These are phyloP conservation scores for Tetragnatha montana DNA, from an alignment of 2,888 invertebrate genomes.

Conservation along the genomic window DNA sequence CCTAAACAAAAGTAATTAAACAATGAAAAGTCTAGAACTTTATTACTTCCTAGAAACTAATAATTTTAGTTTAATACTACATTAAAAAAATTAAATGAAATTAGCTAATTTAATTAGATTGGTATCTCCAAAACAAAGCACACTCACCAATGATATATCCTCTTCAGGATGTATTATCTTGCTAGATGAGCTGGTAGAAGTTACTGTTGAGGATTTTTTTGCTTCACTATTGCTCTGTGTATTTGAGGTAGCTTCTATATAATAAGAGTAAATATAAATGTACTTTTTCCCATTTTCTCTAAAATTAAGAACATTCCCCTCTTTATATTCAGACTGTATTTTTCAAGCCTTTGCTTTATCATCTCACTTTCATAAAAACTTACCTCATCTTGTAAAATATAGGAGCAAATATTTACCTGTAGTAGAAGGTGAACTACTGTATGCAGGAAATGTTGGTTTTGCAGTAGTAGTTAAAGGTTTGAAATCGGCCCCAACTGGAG, in stretches of 20 bases:
- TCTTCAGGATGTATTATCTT: slow-evolving; percentile 96
- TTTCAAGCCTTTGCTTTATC: neutral
- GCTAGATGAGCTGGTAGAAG: slow-evolving; percentile 89
- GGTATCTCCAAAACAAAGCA: neutral
- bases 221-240: slow-evolving; percentile 53
- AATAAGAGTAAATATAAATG: neutral
- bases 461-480: slow-evolving; percentile 57
- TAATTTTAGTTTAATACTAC: no score
- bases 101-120: no score
- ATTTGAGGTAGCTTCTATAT: slow-evolving; percentile 58
- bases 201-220: slow-evolving; percentile 77
- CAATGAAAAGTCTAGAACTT: neutral
- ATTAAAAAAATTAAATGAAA: no score
- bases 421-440: slow-evolving; percentile 57
- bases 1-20: neutral
- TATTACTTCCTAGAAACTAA: neutral
- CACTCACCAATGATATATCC: slow-evolving; percentile 84
- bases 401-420: slow-evolving; percentile 31
- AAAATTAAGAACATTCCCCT: no score
- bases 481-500: slow-evolving; percentile 64
- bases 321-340: no score
- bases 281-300: neutral
- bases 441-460: slow-evolving; percentile 67
- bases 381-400: neutral
- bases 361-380: neutral